Percentiles rank a stretch among this genome's conserved stretches.
Evolutionary conservation across 1,140 invertebrate genomes (phyloP).

Genomic region (Lepidurus apus): DNA sequence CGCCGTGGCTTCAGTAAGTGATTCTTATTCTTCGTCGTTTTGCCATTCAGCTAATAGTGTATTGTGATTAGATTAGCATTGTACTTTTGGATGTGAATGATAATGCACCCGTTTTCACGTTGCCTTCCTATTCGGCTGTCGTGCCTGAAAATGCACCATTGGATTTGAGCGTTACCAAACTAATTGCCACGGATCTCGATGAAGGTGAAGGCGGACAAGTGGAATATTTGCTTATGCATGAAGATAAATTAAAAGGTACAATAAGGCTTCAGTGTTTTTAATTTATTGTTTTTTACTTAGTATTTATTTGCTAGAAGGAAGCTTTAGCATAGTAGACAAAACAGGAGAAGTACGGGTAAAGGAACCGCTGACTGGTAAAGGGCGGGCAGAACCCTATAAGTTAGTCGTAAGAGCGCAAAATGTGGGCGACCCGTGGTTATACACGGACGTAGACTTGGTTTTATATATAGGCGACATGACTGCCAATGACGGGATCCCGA

Average conservation of each 20-base stretch:
- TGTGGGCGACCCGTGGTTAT: slow-evolving; percentile 56
- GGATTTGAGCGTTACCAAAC: slow-evolving; percentile 60
- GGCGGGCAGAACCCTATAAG: slow-evolving; percentile 65
- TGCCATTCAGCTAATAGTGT: neutral
- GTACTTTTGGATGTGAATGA: slow-evolving; percentile 78
- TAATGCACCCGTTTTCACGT: slow-evolving; percentile 57
- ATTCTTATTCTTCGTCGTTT: neutral
- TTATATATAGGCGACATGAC: slow-evolving; percentile 74
- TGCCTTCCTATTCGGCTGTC: slow-evolving; percentile 48
- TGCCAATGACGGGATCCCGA: slow-evolving; percentile 73
- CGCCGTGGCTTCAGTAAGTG: slow-evolving; percentile 47
- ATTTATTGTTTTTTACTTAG: slow-evolving; percentile 35
- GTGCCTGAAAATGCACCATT: slow-evolving; percentile 67
- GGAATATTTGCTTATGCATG: slow-evolving; percentile 62
- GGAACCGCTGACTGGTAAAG: slow-evolving; percentile 64
- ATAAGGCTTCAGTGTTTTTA: slow-evolving; percentile 36
- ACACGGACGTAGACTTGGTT: slow-evolving; percentile 56
- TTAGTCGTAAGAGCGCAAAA: slow-evolving; percentile 64
- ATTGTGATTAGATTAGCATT: slow-evolving; percentile 52
- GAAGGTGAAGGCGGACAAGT: slow-evolving; percentile 62
- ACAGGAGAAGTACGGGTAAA: slow-evolving; percentile 62
- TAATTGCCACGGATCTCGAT: slow-evolving; percentile 73
- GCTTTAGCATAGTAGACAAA: slow-evolving; percentile 60
- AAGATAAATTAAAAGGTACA: slow-evolving; percentile 62
- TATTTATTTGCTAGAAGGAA: slow-evolving; percentile 44